Percentiles rank a stretch among this genome's conserved stretches.
These are phyloP conservation scores for Oreochromis tanganicae DNA, from an alignment of 2,113 vertebrate species.

Conservation along the genomic window DNA sequence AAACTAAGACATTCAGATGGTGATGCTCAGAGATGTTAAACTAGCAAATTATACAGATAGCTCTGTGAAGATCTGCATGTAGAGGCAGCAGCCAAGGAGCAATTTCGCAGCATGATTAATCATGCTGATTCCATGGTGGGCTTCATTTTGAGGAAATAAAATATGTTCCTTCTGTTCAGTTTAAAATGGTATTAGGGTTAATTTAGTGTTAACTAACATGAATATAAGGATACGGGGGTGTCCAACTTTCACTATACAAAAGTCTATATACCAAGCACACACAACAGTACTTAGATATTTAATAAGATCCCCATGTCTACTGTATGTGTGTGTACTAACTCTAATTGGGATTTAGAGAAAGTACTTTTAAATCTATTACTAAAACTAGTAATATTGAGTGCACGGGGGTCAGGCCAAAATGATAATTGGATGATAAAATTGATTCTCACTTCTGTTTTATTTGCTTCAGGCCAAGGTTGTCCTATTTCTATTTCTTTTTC, in stretches of 20 bases:
- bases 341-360: slow-evolving; percentile 43
- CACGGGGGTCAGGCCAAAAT: slow-evolving; percentile 60
- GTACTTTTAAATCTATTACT: slow-evolving; percentile 43
- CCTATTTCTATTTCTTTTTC: slow-evolving; percentile 66
- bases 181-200: not conserved
- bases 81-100: slow-evolving; percentile 1
- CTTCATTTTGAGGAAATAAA: not conserved
- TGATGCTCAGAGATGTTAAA: not conserved
- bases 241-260: not conserved
- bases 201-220: not conserved
- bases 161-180: not conserved
- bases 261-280: not conserved
- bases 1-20: slow-evolving; percentile 9
- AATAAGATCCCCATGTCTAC: not conserved
- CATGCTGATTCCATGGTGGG: not conserved
- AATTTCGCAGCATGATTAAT: slow-evolving; percentile 39
- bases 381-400: slow-evolving; percentile 53
- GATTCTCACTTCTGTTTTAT: slow-evolving; percentile 57
- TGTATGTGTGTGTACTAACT: not conserved
- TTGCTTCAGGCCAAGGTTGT: slow-evolving; percentile 67
- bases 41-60: not conserved
- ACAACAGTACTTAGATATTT: not conserved
- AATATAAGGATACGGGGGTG: not conserved
- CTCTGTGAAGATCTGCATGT: not conserved
- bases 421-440: slow-evolving; percentile 70